Evolutionary conservation across 2,113 vertebrate genomes (phyloP).

Genomic region (Pimephales promelas): DNA sequence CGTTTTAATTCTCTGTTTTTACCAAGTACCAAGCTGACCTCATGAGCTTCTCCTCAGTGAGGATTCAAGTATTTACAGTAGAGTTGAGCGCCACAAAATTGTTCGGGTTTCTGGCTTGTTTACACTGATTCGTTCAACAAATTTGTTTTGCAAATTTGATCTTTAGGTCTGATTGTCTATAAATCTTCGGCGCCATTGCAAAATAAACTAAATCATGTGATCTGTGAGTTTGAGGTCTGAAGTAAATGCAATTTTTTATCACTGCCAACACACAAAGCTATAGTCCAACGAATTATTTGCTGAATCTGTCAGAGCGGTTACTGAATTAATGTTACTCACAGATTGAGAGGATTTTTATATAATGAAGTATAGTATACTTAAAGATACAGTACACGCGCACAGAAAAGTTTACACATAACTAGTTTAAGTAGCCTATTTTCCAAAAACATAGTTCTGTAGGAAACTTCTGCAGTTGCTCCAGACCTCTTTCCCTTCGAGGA

Average conservation of each 20-base stretch:
- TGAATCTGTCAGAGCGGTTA: neutral
- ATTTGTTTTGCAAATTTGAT: neutral
- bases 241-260: neutral
- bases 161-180: neutral
- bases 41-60: constrained; percentile 14
- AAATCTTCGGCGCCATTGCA: neutral
- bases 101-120: neutral
- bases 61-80: constrained; percentile 9
- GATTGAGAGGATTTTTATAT: neutral
- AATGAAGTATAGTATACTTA: too few species aligned
- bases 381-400: neutral
- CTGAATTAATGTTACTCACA: neutral
- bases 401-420: neutral
- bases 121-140: neutral
- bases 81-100: neutral
- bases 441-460: neutral
- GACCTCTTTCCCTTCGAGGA: constrained; percentile 42
- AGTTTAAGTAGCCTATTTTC: neutral
- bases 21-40: constrained; percentile 43
- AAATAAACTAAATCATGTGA: neutral
- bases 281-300: neutral
- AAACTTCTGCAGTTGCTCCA: neutral
- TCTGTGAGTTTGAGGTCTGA: neutral
- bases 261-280: neutral
- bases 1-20: too few species aligned